Evolutionary conservation across 2,113 vertebrate genomes (phyloP).

Genomic region (Capreolus pygargus): DNA sequence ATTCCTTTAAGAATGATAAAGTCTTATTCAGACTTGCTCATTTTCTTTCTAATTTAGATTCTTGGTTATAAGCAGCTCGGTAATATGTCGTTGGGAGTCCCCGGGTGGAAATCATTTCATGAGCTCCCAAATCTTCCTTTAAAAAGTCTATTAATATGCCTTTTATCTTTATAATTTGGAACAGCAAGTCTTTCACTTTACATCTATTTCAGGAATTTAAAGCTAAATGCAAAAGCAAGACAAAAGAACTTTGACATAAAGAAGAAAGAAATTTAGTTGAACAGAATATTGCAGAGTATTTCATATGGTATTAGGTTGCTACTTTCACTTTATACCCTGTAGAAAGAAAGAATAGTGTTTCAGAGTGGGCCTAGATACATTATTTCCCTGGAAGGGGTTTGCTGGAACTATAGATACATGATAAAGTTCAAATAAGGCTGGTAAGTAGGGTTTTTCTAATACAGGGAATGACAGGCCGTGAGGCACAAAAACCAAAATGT

Average conservation of each 20-base stretch:
- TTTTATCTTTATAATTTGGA: slow-evolving; percentile 66
- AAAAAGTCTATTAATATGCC: slow-evolving; percentile 61
- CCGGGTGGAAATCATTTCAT: not conserved
- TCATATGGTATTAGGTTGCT: not conserved
- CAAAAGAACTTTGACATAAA: not conserved
- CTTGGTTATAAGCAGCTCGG: slow-evolving; percentile 19
- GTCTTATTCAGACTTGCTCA: not conserved
- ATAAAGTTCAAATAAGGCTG: not conserved
- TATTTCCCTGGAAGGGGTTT: not conserved
- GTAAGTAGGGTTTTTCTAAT: not conserved
- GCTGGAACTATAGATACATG: rapidly evolving
- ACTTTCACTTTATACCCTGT: not conserved
- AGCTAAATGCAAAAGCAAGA: slow-evolving; percentile 18
- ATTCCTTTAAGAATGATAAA: slow-evolving; percentile 45
- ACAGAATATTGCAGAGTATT: not conserved
- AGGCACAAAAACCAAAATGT: too few species aligned
- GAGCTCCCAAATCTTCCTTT: slow-evolving; percentile 51
- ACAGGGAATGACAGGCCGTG: too few species aligned
- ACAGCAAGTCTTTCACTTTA: slow-evolving; percentile 56
- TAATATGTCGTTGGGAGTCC: slow-evolving; percentile 6
- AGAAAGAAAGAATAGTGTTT: not conserved
- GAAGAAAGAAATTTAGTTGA: not conserved
- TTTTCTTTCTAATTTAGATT: slow-evolving; percentile 64
- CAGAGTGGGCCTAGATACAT: not conserved
- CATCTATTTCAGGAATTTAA: slow-evolving; percentile 54